phyloP scores from a whole-genome alignment of 2,113 vertebrate species.

The Apodemus speciosus region DNA sequence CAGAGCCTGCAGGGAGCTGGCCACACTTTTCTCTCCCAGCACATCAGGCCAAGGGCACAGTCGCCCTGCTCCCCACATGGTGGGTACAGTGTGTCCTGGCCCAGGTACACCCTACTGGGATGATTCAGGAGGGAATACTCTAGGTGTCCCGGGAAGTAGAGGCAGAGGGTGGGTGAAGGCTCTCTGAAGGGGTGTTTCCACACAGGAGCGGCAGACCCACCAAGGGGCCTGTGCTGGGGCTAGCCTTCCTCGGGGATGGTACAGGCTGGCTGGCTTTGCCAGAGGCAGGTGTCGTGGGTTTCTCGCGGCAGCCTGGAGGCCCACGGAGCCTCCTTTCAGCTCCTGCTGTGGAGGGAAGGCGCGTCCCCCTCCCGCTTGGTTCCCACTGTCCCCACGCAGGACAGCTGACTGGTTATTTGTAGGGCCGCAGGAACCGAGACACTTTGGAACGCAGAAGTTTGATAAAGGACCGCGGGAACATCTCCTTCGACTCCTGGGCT shows the following conservation, averaged over 20 bases:
- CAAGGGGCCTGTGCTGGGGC: neutral
- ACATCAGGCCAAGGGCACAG: conserved; percentile 78
- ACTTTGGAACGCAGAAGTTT: conserved; percentile 97
- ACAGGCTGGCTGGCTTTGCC: neutral
- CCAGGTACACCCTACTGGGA: conserved; percentile 6
- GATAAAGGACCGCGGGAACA: conserved; percentile 98
- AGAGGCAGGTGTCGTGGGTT: neutral
- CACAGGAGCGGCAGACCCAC: neutral
- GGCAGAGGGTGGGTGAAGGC: conserved; percentile 39
- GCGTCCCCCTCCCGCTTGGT: neutral
- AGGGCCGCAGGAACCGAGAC: conserved; percentile 96
- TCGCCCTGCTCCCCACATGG: conserved; percentile 47
- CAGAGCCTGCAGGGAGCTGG: conserved; percentile 58
- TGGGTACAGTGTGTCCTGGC: neutral
- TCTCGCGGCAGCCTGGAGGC: neutral
- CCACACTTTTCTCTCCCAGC: conserved; percentile 64
- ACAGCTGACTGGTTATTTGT: conserved; percentile 88
- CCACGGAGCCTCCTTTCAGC: neutral
- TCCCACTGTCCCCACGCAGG: neutral
- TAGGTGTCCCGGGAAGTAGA: conserved; percentile 40
- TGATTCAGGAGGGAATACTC: conserved; percentile 44
- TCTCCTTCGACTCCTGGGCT: conserved; percentile 97
- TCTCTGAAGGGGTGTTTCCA: conserved; percentile 58
- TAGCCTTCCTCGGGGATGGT: neutral
- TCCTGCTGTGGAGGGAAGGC: conserved; percentile 70